Base-by-base conservation (phyloP, 2,888 invertebrate species). In the Chloromyia formosa region DNA sequence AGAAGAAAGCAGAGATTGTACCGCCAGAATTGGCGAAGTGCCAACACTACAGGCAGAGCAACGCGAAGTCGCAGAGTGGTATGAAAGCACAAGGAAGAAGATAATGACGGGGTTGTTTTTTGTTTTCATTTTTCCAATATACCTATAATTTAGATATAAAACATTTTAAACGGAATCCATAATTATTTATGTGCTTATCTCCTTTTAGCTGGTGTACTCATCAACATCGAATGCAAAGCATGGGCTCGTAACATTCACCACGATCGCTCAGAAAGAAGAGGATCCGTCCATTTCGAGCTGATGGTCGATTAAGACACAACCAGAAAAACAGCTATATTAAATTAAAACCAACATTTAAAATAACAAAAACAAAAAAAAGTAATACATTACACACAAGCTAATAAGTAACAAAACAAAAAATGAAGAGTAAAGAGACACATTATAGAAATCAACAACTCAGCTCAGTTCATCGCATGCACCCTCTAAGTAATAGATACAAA, bases 241-340 rank as follows among this genome's bases (percentile, higher is more conserved):
- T 95, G 95, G 95, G 95, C 95, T 81, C 91, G 91, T 86, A 95
- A 95, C 87, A 94, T 95, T 82, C 83, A 89, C 80, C 95, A 96
- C 86, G 93, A 96, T 87, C 92, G 94, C 83, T 90, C 91, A 86
- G 94, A 96, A 85, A 91, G 94, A 86, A 92, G 94, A 84, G 97
- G 96, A 82, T 94, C 94, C 81, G 95, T 96, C 82, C 96, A 96
- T 88, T 96, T 97, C 88, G 96, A 96, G 88, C 89, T 96, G 86
- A 92, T 96, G 92, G 91, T 96, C 85, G 96, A 96, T 88, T 93
- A 92, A 90, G 83, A 81, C 78, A 81, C 77, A 78, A 78, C 77
- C 79, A 75, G 75, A 2, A 4, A 4, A 76, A 74, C 20, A 66
- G 4, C 16, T 60, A 14, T 61, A 18, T 60, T 49, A 68, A 53